phyloP scores from a whole-genome alignment of 2,797 vertebrate genomes.

The Mus caroli region DNA sequence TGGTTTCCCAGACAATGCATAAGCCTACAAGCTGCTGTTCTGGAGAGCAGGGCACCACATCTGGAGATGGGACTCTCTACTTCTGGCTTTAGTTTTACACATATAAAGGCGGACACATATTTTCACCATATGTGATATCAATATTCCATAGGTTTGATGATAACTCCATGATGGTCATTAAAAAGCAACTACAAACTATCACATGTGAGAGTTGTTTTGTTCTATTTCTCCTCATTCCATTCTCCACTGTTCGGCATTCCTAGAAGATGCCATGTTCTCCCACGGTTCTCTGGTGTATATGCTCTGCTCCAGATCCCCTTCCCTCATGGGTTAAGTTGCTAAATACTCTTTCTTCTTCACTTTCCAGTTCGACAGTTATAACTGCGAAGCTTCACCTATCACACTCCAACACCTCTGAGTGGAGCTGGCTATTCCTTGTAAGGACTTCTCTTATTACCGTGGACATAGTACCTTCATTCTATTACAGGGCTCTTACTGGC shows the following conservation, averaged over 20 bases:
- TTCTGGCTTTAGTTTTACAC: slow-evolving; percentile 40
- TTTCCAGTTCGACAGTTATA: neutral
- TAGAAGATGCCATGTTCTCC: neutral
- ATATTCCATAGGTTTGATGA: slow-evolving; percentile 20
- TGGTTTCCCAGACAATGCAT: neutral
- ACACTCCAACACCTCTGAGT: neutral
- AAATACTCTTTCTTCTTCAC: neutral
- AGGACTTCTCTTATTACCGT: neutral
- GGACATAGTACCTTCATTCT: neutral
- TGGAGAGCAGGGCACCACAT: neutral
- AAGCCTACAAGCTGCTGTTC: neutral
- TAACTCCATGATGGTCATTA: neutral
- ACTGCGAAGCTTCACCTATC: neutral
- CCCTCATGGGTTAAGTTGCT: neutral
- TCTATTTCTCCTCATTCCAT: neutral
- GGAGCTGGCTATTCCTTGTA: slow-evolving; percentile 2
- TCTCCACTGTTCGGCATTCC: neutral
- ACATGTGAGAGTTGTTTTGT: neutral
- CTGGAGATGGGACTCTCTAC: neutral
- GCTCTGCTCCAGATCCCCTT: neutral
- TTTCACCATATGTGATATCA: neutral
- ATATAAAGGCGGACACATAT: neutral
- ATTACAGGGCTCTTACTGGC: neutral
- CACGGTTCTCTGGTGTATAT: neutral
- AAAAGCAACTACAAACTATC: slow-evolving; percentile 20